Conservation (phyloP, 2,888 invertebrate genomes). For the Dasysyrphus tricinctus region DNA sequence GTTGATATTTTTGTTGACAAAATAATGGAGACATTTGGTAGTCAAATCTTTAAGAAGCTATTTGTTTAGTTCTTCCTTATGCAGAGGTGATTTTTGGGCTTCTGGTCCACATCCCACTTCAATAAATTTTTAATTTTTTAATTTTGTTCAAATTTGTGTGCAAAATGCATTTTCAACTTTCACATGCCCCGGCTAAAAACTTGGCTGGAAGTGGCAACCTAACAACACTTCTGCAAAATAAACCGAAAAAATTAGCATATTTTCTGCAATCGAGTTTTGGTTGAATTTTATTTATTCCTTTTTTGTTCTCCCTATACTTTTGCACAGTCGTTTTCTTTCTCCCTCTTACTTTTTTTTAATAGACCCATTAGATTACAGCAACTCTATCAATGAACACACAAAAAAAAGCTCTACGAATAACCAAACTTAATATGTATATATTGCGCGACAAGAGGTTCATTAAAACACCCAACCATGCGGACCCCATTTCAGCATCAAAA, state of each 20-base stretch:
- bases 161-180: too few species aligned
- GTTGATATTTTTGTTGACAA: neutral
- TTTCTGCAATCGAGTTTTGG: slow-evolving; percentile 65
- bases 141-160: too few species aligned
- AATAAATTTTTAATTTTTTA: too few species aligned
- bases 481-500: slow-evolving; percentile 69
- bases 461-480: slow-evolving; percentile 74
- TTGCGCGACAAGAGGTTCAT: slow-evolving; percentile 75
- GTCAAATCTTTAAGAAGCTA: too few species aligned
- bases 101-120: too few species aligned
- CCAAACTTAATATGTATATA: slow-evolving; percentile 20
- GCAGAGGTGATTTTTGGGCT: too few species aligned
- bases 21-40: neutral
- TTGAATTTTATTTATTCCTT: slow-evolving; percentile 20
- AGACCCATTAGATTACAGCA: slow-evolving; percentile 54
- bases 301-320: neutral
- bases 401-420: slow-evolving; percentile 32
- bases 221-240: neutral
- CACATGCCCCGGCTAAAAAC: too few species aligned
- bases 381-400: slow-evolving; percentile 11
- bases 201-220: neutral
- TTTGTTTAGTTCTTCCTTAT: too few species aligned
- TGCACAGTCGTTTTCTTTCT: neutral
- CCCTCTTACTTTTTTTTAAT: slow-evolving; percentile 15
- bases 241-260: slow-evolving; percentile 61